Evolutionary conservation across 2,797 vertebrate genomes (phyloP), one percentile per base, ranked within the genome.

Genomic region (Poecilia picta): DNA sequence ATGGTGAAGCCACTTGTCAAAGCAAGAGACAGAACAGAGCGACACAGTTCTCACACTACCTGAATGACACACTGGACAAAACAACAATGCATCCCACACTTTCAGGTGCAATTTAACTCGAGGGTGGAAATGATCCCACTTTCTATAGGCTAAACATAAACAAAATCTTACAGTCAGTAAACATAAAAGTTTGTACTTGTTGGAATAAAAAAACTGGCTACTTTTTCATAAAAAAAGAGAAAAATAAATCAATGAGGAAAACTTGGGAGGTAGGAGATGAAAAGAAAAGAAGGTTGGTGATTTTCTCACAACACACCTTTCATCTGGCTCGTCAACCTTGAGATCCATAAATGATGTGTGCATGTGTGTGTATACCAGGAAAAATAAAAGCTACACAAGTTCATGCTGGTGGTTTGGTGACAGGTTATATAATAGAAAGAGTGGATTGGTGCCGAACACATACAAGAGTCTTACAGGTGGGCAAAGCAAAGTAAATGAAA

Each of bases 41-140:
- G 92, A 90, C 92, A 93, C 88, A 86, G 91, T 94, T 95, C 93
- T 93, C 94, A 94, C 92, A 91, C 87, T 93, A 85, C 85, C 91
- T 89, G 82, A 89, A 90, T 79, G 87, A 83, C 79, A 83, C 79
- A 49, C 55, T 33, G 77, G 86, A 87, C 76, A 77, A 87, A 64
- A 73, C 76, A 78, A 78, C 80, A 81, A 45, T 64, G 33, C 8
- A 15, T 55, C 33, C 53, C 31, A 39, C n/a, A 18, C 11, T 81
- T 47, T 72, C 49, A 78, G 57, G 73, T 57, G 4, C 47, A 71
- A 71, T 76, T 78, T 39, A 41, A 51, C 73, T 73, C 57, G 25
- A 31, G 59, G 76, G 77, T 79, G 55, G 77, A 73, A 45, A 85
- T 59, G 25, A 75, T 80, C 45, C 74, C 41, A 66, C 72, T 66